Base-by-base conservation (phyloP, 30 jellyfish, hydroid and myxozoan genomes). In the Hydra vulgaris region DNA sequence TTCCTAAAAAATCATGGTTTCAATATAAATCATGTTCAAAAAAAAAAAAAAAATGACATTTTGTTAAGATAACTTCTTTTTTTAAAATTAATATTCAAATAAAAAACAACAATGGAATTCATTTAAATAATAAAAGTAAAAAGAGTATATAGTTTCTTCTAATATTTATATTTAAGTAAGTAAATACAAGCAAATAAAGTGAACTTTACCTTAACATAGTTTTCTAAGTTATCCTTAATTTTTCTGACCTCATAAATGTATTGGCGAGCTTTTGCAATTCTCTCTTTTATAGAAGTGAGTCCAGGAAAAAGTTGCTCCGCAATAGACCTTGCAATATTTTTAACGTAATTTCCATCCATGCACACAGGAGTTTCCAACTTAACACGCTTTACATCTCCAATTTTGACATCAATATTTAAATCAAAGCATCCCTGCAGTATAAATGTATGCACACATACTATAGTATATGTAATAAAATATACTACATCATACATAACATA, bases 221-320 rank as follows among this genome's bases (percentile, higher is more conserved):
- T 68, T 68, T 68, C 75, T 16, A 68, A 23, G 25, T 68, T 8
- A 7, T 68, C 75, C 15, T 68, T 68, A 20, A n/a, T 15, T 23
- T 68, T 68, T 20, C 27, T 68, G 75, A 68, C 75, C 27, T 68
- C 87, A 20, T 68, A n/a, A 55, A 89, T 84, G 82, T 85, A 55
- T 20, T 90, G 72, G 66, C 83, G 86, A 8, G 95, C 96, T 72
- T 85, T 82, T 21, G 79, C 96, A 1, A 90, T 70, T 17, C 81
- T 82, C 18, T 71, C 84, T 61, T 86, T 86, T 54, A 84, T 40
- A 20, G 52, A 67, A n/a, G 83, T 54, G 0, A 90, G 81, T 5
- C 87, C 91, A 19, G 96, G 96, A 80, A 84, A 90, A 23, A 90
- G 77, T 68, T 86, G 79, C 17, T 79, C 83, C 74, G 79, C 76